Percentiles rank a stretch among this genome's conserved stretches.
Evolutionary conservation across 2,113 vertebrate species (phyloP).

Genomic region (Narcine bancroftii): DNA sequence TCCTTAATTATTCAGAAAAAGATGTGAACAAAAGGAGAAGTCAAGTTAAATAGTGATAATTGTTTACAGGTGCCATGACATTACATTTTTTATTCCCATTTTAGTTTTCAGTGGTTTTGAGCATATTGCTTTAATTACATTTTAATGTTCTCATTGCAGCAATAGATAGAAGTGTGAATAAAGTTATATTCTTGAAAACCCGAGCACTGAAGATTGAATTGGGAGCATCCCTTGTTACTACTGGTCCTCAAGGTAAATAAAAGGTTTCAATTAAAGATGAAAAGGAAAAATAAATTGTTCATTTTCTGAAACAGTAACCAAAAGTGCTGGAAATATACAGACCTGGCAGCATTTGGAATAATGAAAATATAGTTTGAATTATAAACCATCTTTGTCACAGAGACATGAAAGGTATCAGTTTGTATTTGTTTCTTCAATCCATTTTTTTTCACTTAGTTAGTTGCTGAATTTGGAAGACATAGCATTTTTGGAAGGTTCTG

Average conservation of each 20-base stretch:
- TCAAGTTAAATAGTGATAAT: neutral
- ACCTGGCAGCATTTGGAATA: neutral
- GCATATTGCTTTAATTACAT: neutral
- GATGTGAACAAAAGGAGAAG: neutral
- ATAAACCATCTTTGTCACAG: rapidly evolving
- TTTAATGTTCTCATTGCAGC: slow-evolving; percentile 40
- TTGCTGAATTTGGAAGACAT: neutral
- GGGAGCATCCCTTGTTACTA: slow-evolving; percentile 53
- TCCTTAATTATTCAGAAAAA: neutral
- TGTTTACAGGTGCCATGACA: neutral
- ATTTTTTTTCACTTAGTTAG: too few species aligned
- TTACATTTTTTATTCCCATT: neutral
- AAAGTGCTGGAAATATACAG: neutral
- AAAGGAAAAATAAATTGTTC: neutral
- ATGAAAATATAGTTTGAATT: neutral
- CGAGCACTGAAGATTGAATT: slow-evolving; percentile 42
- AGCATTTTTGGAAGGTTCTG: neutral
- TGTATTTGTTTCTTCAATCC: neutral
- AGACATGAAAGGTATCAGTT: neutral
- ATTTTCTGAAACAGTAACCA: neutral
- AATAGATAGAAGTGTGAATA: slow-evolving; percentile 49
- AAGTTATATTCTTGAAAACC: slow-evolving; percentile 52
- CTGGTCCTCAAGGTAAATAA: slow-evolving; percentile 49
- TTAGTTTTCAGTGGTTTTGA: neutral
- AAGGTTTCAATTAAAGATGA: too few species aligned